phyloP scores from a whole-genome alignment of 30 jellyfish, hydroid and myxozoan genomes.

The Chrysaora quinquecirrha region DNA sequence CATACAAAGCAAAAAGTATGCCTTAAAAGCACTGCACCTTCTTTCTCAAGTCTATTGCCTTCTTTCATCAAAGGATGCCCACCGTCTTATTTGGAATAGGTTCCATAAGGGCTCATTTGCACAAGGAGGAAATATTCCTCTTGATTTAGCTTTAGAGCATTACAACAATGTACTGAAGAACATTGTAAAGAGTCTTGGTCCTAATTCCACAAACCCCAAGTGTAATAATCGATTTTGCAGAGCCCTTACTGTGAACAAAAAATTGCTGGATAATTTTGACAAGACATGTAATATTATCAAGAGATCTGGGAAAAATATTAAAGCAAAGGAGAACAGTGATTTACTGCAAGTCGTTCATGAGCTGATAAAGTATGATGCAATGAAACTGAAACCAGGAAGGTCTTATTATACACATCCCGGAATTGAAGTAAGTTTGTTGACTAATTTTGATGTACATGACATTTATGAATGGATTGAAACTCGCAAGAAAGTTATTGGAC shows the following conservation, averaged over 20 bases:
- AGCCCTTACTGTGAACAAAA: slow-evolving; percentile 49
- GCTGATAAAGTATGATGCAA: slow-evolving; percentile 15
- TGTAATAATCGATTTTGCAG: slow-evolving; percentile 39
- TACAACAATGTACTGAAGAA: slow-evolving; percentile 28
- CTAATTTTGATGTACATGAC: background rate
- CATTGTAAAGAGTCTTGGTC: slow-evolving; percentile 39
- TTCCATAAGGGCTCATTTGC: slow-evolving; percentile 25
- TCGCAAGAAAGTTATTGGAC: background rate
- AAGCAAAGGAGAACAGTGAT: slow-evolving; percentile 25
- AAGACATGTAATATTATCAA: slow-evolving; percentile 10
- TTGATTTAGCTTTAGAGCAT: slow-evolving; percentile 67
- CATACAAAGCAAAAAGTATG: slow-evolving; percentile 34
- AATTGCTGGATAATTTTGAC: slow-evolving; percentile 47
- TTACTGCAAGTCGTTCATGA: slow-evolving; percentile 32
- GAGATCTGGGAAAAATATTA: slow-evolving; percentile 49
- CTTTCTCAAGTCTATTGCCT: slow-evolving; percentile 21
- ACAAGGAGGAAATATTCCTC: slow-evolving; percentile 63
- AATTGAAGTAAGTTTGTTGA: background rate
- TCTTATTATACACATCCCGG: background rate
- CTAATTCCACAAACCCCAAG: slow-evolving; percentile 40
- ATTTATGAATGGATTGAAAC: background rate
- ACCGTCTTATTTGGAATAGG: slow-evolving; percentile 49
- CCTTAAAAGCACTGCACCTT: slow-evolving; percentile 46
- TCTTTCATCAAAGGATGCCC: slow-evolving; percentile 47
- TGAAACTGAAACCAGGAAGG: slow-evolving; percentile 31